Base-by-base conservation (phyloP, 2,113 vertebrate species). In the Scomber scombrus region DNA sequence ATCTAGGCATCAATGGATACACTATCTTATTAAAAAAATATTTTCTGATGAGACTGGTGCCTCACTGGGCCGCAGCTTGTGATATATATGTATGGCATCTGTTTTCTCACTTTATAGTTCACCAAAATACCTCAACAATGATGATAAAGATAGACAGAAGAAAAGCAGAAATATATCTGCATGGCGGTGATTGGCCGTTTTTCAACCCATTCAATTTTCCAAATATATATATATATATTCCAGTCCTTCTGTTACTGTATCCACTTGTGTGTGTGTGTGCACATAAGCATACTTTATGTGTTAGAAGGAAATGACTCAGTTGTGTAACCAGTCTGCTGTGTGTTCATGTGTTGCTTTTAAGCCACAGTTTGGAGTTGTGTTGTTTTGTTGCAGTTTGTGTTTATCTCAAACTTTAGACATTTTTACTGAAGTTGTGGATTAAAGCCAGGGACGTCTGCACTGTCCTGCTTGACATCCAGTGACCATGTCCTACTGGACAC, bases 1-100 rank as follows among this genome's bases (percentile, higher is more conserved):
- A 69, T 40, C 67, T 34, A 49, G 26, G 69, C 61, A 71, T 86
- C 18, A 71, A 65, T 63, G 62, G 63, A 65, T 76, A 76, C 57
- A 51, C 49, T 68, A 26, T 66, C 45, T 71, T 46, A 75, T 60
- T 61, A 16, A 70, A 46, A 8, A 46, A 63, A 16, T 40, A 23
- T 45, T 18, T 31, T 63, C 31, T 47, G 31, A 18, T 10, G 9
- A 5, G 40, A 46, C 54, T 64, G 46, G 65, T 54, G 60, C 16
- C 26, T 64, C 0, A 1, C 26, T 51, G 31, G 55, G 63, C 21
- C 11, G 7, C 21, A 45, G 58, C 34, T 40, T 50, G 63, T n/a
- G 5, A 45, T 45, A 40, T 40, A 9, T 9, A 40, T 26, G 23
- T 40, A 40, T 34, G 16, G 11, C 19, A 26, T 52, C 47, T 62